These are phyloP conservation scores for Busseola fusca DNA, from an alignment of 2,888 invertebrate genomes.

Conservation along the genomic window DNA sequence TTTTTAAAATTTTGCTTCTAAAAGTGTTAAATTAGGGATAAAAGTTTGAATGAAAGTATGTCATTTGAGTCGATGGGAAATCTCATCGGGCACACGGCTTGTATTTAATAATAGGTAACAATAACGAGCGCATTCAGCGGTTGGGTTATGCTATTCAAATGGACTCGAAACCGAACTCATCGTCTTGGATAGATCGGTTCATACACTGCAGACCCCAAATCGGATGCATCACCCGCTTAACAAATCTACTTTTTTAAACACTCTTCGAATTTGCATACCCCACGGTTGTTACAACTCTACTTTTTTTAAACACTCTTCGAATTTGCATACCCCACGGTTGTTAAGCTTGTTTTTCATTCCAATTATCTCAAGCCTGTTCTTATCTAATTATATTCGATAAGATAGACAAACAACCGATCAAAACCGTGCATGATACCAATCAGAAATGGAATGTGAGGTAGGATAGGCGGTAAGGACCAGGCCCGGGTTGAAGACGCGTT, in stretches of 20 bases:
- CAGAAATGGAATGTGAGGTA: neutral
- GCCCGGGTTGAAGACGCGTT: too few species aligned
- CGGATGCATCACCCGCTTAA: neutral
- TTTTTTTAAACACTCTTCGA: too few species aligned
- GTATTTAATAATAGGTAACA: neutral
- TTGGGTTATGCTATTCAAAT: conserved; percentile 2
- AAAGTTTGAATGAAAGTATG: neutral
- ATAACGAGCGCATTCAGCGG: neutral
- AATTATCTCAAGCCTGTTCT: neutral
- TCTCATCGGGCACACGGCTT: neutral
- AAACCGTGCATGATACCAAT: neutral
- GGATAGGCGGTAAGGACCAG: too few species aligned
- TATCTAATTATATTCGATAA: neutral
- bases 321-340: too few species aligned
- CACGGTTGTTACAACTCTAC: too few species aligned
- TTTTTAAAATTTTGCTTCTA: neutral
- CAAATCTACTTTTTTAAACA: too few species aligned
- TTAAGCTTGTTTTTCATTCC: neutral
- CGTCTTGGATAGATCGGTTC: neutral
- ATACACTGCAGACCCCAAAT: neutral
- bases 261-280: too few species aligned
- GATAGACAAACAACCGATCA: neutral
- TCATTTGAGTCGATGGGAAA: neutral
- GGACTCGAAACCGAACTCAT: neutral
- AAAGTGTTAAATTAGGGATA: neutral